Evolutionary conservation across 2,797 vertebrate genomes (phyloP), one percentile per base, ranked within the genome.

Genomic region (Triplophysa bombifrons): DNA sequence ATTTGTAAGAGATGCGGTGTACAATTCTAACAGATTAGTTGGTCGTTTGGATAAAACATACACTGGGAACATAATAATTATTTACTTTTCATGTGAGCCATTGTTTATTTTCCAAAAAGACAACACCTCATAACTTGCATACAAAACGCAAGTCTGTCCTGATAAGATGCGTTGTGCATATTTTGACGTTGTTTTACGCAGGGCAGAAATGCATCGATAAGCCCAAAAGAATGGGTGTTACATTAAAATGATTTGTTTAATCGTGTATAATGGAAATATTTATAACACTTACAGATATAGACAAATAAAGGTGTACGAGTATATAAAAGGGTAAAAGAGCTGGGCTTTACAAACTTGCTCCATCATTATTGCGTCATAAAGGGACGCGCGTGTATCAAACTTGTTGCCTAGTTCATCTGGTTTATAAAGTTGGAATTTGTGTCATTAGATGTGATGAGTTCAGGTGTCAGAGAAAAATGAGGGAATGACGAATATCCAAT

Each of bases 391-490:
- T 55, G 20, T 58, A 58, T 22, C 55, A 12, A 58, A 12, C 10
- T 48, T 13, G 53, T 20, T 7, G 34, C 6, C 1, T 38, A 10
- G 53, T 20, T 55, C 53, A 55, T 58, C 55, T 50, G 60, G 20
- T 76, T 82, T 30, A 51, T 51, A 63, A 50, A 76, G 63, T 22
- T 67, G 51, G 44, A 67, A 55, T 73, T 67, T 46, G n/a, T 53
- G 46, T 38, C 66, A 68, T 67, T 46, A 67, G 20, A 74, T 82
- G 30, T 78, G 74, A 68, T 65, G 65, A 83, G 41, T 63, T 82
- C 30, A 73, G 55, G 64, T 79, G 78, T 78, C 25, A 73, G 73
- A 78, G 65, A 46, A 78, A 68, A 65, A 78, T 72, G 60, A 68
- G 30, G 46, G 64, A 41, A 65, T 72, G 55, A 72, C 63, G 53